Base-by-base conservation (phyloP, 2,113 vertebrate genomes). In the Ctenomys sociabilis region DNA sequence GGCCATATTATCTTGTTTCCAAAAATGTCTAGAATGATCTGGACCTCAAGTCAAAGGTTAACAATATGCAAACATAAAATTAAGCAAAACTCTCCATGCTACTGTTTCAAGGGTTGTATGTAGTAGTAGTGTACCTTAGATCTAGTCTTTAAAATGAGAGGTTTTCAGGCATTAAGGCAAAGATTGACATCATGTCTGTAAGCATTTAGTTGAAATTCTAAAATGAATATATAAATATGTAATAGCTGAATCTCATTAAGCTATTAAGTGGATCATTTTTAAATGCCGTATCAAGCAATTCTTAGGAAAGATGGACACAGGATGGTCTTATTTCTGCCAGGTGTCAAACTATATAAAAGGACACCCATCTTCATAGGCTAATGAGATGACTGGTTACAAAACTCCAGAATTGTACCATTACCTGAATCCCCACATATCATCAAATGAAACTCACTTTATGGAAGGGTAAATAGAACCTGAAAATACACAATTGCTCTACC, bases 1-100 rank as follows among this genome's bases (percentile, higher is more conserved):
- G 72, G 13, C 70, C 61, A 40, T 45, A 13, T 68, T 82, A 40
- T 59, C 11, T 85, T 78, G 54, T n/a, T 88, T 59, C 59, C 43
- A 86, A 43, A 35, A 72, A 92, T 88, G 30, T 64, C 80, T 92
- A n/a, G 61, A 90, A 43, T 84, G 37, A 75, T 95, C 84, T 84
- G 35, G 28, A 88, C 45, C 93, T 70, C 10, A 66, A 40, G 57
- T 19, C 9, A 86, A 32, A 92, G 7, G 12, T 68, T 45, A 87
- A 77, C 26, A 90, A 70, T 7, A 30, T 64, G 40, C 52, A 77
- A 86, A 26, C 30, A 68, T 37, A 57, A 91, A 77, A 73, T 72
- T 49, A 78, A 84, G 28, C 40, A 45, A 77, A 52, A 66, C 4
- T 84, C 8, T 80, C 21, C 40, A 21, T 10, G 45, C 24, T 90